Evolutionary conservation across 1,140 invertebrate genomes (phyloP).

Genomic region (Pantala flavescens): DNA sequence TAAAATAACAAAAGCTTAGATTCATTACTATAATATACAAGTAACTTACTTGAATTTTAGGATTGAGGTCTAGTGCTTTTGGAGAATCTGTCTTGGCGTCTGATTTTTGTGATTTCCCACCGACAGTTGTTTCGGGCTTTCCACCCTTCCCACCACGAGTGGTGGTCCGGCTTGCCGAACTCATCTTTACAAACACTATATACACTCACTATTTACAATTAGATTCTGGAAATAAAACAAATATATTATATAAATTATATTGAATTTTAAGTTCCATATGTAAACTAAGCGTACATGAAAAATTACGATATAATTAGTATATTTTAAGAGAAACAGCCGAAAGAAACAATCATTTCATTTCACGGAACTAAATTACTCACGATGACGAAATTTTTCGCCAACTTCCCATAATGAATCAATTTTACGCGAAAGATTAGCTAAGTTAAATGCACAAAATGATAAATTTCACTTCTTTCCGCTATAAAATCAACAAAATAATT

Average conservation of each 20-base stretch:
- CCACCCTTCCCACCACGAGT: slow-evolving; percentile 22
- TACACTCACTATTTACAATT: slow-evolving; percentile 45
- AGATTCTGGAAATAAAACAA: slow-evolving; percentile 30
- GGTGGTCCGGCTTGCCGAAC: slow-evolving; percentile 23
- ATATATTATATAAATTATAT: slow-evolving; percentile 28
- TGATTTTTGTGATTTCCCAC: slow-evolving; percentile 27
- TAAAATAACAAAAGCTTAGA: slow-evolving; percentile 10
- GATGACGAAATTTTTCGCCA: slow-evolving; percentile 27
- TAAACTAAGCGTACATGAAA: too few relatives aligned
- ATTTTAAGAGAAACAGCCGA: too few relatives aligned
- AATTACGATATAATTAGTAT: too few relatives aligned
- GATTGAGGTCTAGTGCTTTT: slow-evolving; percentile 23
- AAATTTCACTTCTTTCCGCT: too few relatives aligned
- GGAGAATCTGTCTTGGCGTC: slow-evolving; percentile 22
- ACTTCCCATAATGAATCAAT: too few relatives aligned
- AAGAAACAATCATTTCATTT: not conserved
- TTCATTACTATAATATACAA: not conserved
- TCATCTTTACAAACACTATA: slow-evolving; percentile 34
- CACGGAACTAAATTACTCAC: not conserved
- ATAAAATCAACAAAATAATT: too few relatives aligned
- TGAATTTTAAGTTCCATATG: slow-evolving; percentile 36
- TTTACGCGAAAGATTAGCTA: too few relatives aligned
- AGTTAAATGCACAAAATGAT: too few relatives aligned
- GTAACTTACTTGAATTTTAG: slow-evolving; percentile 24
- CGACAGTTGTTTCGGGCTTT: slow-evolving; percentile 23